A percentile compares a stretch with the other conserved stretches of the same genome.
Conservation (phyloP, 2,113 vertebrate genomes). For the Ariopsis seemanni region DNA sequence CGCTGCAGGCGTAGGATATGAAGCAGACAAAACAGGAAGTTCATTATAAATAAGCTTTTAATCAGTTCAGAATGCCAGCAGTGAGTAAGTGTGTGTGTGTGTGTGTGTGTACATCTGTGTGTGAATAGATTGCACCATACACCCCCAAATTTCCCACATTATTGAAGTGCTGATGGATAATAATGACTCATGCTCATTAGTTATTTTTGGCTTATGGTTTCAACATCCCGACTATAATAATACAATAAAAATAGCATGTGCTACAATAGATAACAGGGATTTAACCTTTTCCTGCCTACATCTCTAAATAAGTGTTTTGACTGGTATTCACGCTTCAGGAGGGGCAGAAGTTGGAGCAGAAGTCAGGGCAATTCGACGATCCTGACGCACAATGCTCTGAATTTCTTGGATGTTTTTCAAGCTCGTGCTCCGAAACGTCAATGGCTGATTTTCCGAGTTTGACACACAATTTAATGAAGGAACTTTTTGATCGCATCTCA, state of each 20-base stretch:
- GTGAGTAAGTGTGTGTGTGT: conserved; percentile 26
- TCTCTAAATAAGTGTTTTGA: too few species aligned
- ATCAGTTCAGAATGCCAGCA: conserved; percentile 63
- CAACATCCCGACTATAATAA: conserved; percentile 31
- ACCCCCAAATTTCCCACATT: conserved; percentile 46
- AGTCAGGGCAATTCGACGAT: too few species aligned
- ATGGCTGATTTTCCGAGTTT: too few species aligned
- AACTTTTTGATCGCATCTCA: too few species aligned
- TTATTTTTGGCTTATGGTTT: conserved; percentile 44
- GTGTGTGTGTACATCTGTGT: conserved; percentile 18
- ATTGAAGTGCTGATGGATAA: conserved; percentile 43
- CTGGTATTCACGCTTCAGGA: too few species aligned
- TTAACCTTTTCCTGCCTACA: not conserved
- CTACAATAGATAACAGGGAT: conserved; percentile 8
- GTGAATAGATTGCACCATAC: conserved; percentile 35
- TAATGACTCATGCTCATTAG: conserved; percentile 37
- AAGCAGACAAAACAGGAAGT: conserved; percentile 80
- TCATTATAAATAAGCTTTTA: conserved; percentile 74
- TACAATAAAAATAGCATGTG: conserved; percentile 12
- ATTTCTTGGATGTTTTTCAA: too few species aligned
- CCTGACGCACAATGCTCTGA: too few species aligned
- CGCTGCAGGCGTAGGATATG: conserved; percentile 63
- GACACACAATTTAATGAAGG: too few species aligned
- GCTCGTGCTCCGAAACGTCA: too few species aligned
- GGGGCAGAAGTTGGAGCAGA: too few species aligned